A percentile compares a stretch with the other conserved stretches of the same genome.
Conservation (phyloP, 2,888 invertebrate species). For the Athetis lepigone region DNA sequence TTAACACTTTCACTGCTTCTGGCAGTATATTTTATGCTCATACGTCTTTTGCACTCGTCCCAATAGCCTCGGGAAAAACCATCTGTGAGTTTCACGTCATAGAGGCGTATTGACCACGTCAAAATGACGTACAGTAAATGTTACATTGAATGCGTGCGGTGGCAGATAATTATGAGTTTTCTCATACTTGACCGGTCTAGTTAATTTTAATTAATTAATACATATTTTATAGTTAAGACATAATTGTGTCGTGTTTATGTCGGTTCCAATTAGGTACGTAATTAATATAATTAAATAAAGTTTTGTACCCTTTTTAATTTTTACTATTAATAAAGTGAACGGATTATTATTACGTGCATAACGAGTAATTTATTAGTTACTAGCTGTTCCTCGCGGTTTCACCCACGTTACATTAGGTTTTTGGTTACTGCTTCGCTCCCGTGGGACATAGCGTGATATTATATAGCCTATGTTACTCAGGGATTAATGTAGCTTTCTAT, state of each 20-base stretch:
- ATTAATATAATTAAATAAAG: neutral
- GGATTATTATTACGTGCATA: too few relatives aligned
- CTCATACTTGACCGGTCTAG: neutral
- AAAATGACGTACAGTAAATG: neutral
- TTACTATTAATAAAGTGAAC: too few relatives aligned
- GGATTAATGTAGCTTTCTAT: too few relatives aligned
- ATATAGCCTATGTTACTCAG: too few relatives aligned
- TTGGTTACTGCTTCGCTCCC: too few relatives aligned
- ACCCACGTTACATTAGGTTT: too few relatives aligned
- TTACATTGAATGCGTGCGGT: neutral
- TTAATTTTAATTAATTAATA: neutral
- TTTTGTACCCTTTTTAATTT: too few relatives aligned
- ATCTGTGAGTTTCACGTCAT: conserved; percentile 4
- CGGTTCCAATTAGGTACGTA: neutral
- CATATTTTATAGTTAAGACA: neutral
- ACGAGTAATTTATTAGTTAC: too few relatives aligned
- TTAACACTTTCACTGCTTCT: conserved; percentile 15
- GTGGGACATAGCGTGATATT: too few relatives aligned
- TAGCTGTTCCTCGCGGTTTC: too few relatives aligned
- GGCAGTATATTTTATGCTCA: neutral
- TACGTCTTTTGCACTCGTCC: neutral
- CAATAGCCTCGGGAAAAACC: conserved; percentile 9
- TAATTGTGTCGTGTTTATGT: conserved; percentile 14
- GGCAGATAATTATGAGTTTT: neutral
- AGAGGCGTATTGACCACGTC: neutral